Conservation (phyloP, 2,888 invertebrate genomes). For the Latrodectus elegans region DNA sequence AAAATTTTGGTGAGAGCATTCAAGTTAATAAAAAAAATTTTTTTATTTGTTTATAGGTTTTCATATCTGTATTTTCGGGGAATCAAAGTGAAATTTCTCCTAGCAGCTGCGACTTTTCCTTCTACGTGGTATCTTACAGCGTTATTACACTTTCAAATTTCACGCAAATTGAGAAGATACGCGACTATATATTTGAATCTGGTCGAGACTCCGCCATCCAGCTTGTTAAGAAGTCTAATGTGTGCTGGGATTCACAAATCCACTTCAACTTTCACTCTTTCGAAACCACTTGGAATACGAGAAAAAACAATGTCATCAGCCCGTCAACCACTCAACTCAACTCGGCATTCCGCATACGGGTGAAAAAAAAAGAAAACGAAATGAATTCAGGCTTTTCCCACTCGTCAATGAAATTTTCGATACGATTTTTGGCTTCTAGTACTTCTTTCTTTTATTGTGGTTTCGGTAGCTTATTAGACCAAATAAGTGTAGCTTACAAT, state of each 20-base stretch:
- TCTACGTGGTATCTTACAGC: no score
- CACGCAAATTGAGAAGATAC: no score
- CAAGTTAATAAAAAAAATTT: no score
- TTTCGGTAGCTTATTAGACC: slow-evolving; percentile 52
- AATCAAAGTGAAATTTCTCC: no score
- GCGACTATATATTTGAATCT: no score
- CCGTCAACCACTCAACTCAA: slow-evolving; percentile 57
- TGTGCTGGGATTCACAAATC: slow-evolving; percentile 34
- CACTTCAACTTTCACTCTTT: slow-evolving; percentile 55
- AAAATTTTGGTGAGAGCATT: no score
- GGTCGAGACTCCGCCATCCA: background rate
- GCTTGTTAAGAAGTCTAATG: slow-evolving; percentile 61
- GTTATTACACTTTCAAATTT: no score
- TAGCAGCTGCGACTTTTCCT: no score
- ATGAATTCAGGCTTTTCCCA: slow-evolving; percentile 3
- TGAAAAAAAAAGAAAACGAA: background rate
- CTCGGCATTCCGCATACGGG: slow-evolving; percentile 28
- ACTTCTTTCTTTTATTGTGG: slow-evolving; percentile 29
- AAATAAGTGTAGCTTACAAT: slow-evolving; percentile 28
- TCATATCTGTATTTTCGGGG: no score
- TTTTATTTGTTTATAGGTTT: no score
- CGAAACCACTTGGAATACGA: slow-evolving; percentile 35
- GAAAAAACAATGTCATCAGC: slow-evolving; percentile 50
- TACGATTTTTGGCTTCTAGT: slow-evolving; percentile 28
- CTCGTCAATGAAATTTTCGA: slow-evolving; percentile 62